Conservation (phyloP, 2,888 invertebrate species). For the Himalopsyche kuldschensis region DNA sequence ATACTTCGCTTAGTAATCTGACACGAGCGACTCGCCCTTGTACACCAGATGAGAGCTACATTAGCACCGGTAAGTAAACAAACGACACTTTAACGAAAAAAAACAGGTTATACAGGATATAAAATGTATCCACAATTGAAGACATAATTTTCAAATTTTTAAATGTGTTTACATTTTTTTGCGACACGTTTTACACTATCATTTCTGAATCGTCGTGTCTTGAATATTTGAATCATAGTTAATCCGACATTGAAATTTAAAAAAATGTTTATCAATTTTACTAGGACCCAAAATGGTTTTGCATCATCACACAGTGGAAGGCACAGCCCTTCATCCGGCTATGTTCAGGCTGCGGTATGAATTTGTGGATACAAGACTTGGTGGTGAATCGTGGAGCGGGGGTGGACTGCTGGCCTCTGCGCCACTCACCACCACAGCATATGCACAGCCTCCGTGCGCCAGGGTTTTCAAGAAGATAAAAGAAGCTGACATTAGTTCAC, state of each 20-base stretch:
- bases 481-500: constrained; percentile 66
- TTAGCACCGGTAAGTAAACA: constrained; percentile 53
- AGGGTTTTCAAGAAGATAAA: constrained; percentile 67
- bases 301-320: constrained; percentile 65
- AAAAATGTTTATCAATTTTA: not conserved
- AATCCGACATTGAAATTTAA: too few relatives aligned
- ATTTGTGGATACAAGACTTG: constrained; percentile 79
- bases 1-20: constrained; percentile 72
- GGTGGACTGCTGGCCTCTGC: constrained; percentile 50
- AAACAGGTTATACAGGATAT: too few relatives aligned
- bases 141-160: too few relatives aligned
- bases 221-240: too few relatives aligned
- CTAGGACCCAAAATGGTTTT: constrained; percentile 52
- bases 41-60: constrained; percentile 77
- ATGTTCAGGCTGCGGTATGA: constrained; percentile 76
- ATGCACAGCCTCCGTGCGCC: constrained; percentile 52
- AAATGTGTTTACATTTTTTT: too few relatives aligned
- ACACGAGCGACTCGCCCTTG: constrained; percentile 80
- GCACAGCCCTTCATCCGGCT: constrained; percentile 80
- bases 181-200: too few relatives aligned
- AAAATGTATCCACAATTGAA: too few relatives aligned
- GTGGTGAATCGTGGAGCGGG: constrained; percentile 66
- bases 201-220: too few relatives aligned
- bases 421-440: constrained; percentile 5
- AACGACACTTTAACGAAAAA: too few relatives aligned